Evolutionary conservation across 2,113 vertebrate genomes (phyloP).

Genomic region (Gracilinanus agilis): DNA sequence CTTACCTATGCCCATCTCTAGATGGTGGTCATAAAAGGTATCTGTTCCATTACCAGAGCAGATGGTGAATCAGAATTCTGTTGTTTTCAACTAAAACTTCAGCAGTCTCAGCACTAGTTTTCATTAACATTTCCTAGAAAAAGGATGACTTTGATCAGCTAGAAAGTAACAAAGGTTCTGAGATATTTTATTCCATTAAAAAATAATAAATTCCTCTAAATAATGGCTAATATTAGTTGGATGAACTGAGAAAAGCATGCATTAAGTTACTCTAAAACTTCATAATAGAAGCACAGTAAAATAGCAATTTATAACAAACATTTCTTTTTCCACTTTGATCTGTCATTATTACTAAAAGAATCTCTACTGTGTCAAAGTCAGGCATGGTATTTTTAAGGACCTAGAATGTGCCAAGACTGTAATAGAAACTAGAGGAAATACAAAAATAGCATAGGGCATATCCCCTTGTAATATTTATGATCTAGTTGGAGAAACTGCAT

Average conservation of each 20-base stretch:
- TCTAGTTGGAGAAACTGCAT: not conserved
- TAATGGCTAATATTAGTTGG: not conserved
- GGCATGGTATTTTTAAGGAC: not conserved
- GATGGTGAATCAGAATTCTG: slow-evolving; percentile 29
- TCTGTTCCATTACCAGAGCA: slow-evolving; percentile 13
- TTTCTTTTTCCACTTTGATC: not conserved
- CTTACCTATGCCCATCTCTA: slow-evolving; percentile 1
- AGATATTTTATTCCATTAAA: not conserved
- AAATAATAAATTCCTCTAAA: not conserved
- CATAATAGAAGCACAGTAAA: not conserved
- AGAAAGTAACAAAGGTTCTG: not conserved
- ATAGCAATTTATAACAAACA: not conserved
- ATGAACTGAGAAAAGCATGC: not conserved
- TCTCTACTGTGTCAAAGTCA: not conserved
- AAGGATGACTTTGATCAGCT: slow-evolving; percentile 35
- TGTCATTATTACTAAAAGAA: not conserved
- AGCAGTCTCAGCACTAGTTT: slow-evolving; percentile 3
- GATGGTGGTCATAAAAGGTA: slow-evolving; percentile 32
- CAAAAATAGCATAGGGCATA: not conserved
- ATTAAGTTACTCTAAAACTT: not conserved
- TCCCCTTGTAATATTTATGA: not conserved
- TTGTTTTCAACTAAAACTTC: not conserved
- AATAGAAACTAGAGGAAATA: not conserved
- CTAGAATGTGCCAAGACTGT: not conserved
- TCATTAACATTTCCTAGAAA: slow-evolving; percentile 52